A percentile compares a stretch with the other conserved stretches of the same genome.
phyloP scores from a whole-genome alignment of 2,888 invertebrate genomes.

The Tetanocera ferruginea region DNA sequence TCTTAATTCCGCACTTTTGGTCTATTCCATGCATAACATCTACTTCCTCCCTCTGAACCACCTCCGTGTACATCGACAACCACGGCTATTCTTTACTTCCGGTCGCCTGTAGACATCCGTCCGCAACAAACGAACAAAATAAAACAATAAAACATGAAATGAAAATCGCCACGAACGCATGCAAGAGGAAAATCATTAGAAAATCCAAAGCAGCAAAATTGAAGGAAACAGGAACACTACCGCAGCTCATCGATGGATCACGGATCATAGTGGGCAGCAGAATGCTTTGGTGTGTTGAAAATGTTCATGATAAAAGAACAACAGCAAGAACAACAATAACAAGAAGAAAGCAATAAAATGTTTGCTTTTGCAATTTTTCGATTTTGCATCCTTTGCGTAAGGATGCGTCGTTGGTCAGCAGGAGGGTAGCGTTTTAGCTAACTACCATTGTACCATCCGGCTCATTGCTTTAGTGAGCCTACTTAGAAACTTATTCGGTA shows the following conservation, averaged over 20 bases:
- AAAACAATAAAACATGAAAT: constrained; percentile 22
- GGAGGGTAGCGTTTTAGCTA: no score
- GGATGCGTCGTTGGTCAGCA: no score
- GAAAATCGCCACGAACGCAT: not conserved
- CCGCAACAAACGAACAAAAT: constrained; percentile 12
- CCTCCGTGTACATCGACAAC: not conserved
- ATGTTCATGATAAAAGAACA: no score
- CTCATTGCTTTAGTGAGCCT: not conserved
- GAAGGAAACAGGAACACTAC: no score
- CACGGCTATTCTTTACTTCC: constrained; percentile 10
- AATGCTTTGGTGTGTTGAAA: no score
- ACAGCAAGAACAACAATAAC: not conserved
- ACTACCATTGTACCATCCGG: not conserved
- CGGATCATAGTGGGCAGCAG: no score
- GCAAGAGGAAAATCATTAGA: no score
- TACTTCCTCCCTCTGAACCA: not conserved
- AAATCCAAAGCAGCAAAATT: no score
- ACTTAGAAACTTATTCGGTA: not conserved
- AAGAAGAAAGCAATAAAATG: constrained; percentile 22
- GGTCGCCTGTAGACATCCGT: constrained; percentile 20
- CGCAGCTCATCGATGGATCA: no score
- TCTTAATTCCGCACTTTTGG: not conserved
- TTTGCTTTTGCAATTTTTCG: no score
- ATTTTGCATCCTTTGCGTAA: no score
- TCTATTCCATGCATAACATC: not conserved